A percentile compares a stretch with the other conserved stretches of the same genome.
These are phyloP conservation scores for Hephaestus fuliginosus DNA, from an alignment of 2,797 vertebrate species.

Conservation along the genomic window DNA sequence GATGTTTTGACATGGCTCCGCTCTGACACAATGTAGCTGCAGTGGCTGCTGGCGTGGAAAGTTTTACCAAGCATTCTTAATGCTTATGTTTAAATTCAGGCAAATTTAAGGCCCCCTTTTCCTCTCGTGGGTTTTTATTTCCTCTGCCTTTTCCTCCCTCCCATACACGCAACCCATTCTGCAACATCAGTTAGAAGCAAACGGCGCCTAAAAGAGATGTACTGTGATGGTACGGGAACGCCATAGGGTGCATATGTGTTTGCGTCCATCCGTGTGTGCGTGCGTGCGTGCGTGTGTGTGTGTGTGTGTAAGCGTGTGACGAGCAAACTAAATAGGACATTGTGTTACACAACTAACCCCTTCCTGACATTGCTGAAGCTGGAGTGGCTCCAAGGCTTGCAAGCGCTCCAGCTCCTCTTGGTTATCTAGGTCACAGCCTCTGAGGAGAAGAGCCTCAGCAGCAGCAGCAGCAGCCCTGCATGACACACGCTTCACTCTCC, in stretches of 20 bases:
- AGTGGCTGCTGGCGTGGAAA: conserved; percentile 70
- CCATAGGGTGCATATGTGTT: conserved; percentile 62
- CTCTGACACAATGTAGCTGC: conserved; percentile 61
- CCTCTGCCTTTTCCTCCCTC: neutral
- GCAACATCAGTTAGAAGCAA: conserved; percentile 20
- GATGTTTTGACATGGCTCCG: conserved; percentile 36
- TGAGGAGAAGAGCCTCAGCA: conserved; percentile 80
- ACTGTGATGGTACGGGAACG: conserved; percentile 18
- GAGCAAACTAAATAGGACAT: conserved; percentile 84
- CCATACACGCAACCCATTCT: conserved; percentile 4
- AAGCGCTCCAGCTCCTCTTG: conserved; percentile 83
- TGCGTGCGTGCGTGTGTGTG: conserved; percentile 56
- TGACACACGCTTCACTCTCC: conserved; percentile 84
- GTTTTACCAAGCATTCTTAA: conserved; percentile 68
- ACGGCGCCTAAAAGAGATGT: conserved; percentile 13
- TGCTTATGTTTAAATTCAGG: conserved; percentile 61
- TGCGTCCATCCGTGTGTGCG: conserved; percentile 43
- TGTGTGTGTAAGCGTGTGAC: conserved; percentile 59
- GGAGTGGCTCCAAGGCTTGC: conserved; percentile 84
- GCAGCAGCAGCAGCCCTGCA: conserved; percentile 74
- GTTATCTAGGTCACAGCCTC: conserved; percentile 87
- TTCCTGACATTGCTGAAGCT: conserved; percentile 84
- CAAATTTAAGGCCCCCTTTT: conserved; percentile 26
- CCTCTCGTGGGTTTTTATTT: too few species aligned
- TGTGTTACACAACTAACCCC: conserved; percentile 84